Evolutionary conservation across 2,797 vertebrate genomes (phyloP).

Genomic region (Poecilia picta): DNA sequence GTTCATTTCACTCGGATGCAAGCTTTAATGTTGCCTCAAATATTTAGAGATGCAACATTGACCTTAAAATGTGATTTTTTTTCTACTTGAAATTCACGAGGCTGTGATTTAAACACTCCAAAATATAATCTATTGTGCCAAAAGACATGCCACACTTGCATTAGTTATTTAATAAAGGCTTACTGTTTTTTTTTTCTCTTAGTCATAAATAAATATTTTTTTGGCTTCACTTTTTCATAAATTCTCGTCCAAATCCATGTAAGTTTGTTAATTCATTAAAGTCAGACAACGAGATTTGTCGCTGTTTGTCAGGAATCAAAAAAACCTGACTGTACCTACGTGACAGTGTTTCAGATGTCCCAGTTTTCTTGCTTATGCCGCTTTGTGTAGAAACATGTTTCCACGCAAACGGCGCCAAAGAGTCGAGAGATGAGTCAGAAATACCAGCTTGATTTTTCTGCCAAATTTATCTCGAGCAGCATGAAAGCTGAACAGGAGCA

Average conservation of each 20-base stretch:
- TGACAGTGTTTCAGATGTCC: background rate
- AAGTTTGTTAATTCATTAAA: background rate
- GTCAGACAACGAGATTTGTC: background rate
- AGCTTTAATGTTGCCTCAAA: background rate
- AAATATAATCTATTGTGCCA: background rate
- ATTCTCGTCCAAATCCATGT: background rate
- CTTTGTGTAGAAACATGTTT: background rate
- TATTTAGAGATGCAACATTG: background rate
- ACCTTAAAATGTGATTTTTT: background rate
- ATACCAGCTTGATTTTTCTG: background rate
- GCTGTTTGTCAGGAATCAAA: background rate
- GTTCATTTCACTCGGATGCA: background rate
- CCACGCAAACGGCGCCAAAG: background rate
- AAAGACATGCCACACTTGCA: background rate
- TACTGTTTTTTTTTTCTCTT: background rate
- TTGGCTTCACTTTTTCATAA: background rate
- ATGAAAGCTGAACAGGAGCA: background rate
- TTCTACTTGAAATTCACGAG: background rate
- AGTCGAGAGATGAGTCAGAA: background rate
- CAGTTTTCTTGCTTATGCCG: background rate
- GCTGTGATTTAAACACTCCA: background rate
- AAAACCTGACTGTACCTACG: background rate
- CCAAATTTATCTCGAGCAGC: background rate
- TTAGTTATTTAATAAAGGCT: background rate
- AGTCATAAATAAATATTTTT: background rate